Evolutionary conservation across 2,113 vertebrate species (phyloP).

Genomic region (Eurystomus gularis): DNA sequence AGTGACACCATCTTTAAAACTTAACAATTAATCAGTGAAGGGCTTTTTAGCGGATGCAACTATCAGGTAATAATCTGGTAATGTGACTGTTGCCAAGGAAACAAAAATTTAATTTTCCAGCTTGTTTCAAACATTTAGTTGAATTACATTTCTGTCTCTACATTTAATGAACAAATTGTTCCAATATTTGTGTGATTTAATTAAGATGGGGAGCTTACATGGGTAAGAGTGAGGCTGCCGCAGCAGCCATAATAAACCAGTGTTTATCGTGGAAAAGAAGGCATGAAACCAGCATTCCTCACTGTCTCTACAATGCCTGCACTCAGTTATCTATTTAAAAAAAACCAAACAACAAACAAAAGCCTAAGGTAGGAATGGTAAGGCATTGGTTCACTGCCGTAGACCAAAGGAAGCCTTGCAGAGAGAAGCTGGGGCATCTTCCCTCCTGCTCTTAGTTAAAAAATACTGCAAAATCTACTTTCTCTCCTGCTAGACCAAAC

Average conservation of each 20-base stretch:
- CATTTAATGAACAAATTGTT: conserved; percentile 19
- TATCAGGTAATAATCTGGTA: neutral
- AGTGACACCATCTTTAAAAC: neutral
- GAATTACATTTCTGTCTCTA: conserved; percentile 15
- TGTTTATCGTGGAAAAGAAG: neutral
- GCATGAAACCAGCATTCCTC: neutral
- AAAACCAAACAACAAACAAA: neutral
- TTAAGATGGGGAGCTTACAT: neutral
- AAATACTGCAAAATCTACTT: neutral
- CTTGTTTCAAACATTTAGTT: neutral
- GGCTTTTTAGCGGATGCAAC: neutral
- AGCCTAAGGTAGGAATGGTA: neutral
- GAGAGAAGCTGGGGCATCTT: neutral
- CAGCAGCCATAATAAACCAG: neutral
- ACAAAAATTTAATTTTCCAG: neutral
- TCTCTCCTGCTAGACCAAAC: neutral
- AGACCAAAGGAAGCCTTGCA: neutral
- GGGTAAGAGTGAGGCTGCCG: neutral
- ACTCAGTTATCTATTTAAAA: neutral
- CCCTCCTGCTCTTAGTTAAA: neutral
- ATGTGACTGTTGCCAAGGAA: neutral
- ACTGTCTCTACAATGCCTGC: neutral
- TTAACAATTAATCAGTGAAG: neutral
- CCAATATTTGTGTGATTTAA: conserved; percentile 15
- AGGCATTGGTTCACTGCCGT: neutral